Conservation (phyloP, 2,888 invertebrate species). For the Arge pagana region DNA sequence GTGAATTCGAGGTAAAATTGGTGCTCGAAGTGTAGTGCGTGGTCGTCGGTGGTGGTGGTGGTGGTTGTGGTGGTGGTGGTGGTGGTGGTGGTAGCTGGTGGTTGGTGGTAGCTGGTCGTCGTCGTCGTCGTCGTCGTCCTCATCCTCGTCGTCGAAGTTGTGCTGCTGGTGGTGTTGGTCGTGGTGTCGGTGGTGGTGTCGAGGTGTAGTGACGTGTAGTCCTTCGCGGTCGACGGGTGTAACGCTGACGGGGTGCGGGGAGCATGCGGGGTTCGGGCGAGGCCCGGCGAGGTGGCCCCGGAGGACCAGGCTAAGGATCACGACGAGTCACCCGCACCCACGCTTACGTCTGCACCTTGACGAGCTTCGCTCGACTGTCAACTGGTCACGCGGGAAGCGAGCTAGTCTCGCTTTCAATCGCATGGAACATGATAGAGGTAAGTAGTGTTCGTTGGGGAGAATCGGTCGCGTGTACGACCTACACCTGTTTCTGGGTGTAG, state of each 20-base stretch:
- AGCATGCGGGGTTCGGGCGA: conserved; percentile 52
- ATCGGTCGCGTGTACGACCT: neutral
- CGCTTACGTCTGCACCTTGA: conserved; percentile 35
- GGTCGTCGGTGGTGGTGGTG: neutral
- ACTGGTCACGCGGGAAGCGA: conserved; percentile 46
- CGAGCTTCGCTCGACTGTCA: conserved; percentile 22
- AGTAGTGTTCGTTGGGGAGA: too few species aligned
- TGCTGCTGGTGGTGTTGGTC: conserved; percentile 10
- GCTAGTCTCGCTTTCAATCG: conserved; percentile 55
- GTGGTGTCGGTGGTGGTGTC: conserved; percentile 8
- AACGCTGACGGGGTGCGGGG: conserved; percentile 35
- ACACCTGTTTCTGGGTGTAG: neutral
- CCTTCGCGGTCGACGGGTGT: conserved; percentile 7
- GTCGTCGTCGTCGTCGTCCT: conserved; percentile 1
- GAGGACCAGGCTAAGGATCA: conserved; percentile 42
- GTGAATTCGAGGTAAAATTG: too few species aligned
- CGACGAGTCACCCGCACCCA: conserved; percentile 37
- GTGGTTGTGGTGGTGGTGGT: too few species aligned
- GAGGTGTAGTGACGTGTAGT: conserved; percentile 16
- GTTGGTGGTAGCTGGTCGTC: neutral
- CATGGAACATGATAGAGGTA: conserved; percentile 59
- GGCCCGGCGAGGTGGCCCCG: conserved; percentile 52
- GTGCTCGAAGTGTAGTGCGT: too few species aligned
- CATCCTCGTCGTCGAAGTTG: neutral
- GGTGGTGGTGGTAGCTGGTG: too few species aligned